These are phyloP conservation scores for Porites lutea DNA, from an alignment of 64 coral and sea anemone species.

Conservation along the genomic window DNA sequence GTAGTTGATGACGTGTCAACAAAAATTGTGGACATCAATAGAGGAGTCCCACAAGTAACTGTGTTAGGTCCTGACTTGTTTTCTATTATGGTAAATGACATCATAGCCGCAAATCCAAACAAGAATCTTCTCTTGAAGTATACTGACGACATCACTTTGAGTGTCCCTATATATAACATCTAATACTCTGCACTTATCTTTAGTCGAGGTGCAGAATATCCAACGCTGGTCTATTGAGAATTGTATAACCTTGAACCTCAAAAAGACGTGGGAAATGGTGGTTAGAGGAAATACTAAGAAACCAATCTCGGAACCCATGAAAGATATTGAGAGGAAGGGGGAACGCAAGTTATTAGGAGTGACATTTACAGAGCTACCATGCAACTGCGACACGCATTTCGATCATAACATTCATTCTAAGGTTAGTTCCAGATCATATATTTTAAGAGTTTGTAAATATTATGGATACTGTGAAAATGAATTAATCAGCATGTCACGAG, in stretches of 20 bases:
- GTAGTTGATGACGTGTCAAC: background rate
- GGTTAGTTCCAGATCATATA: constrained; percentile 18
- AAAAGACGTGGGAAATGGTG: constrained; percentile 5
- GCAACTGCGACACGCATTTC: constrained; percentile 30
- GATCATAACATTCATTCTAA: constrained; percentile 17
- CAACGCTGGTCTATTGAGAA: background rate
- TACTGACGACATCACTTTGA: constrained; percentile 10
- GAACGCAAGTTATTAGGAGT: constrained; percentile 35
- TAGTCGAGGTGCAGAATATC: background rate
- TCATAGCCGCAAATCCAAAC: background rate
- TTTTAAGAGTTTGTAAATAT: constrained; percentile 29
- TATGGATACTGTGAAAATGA: background rate
- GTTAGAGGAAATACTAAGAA: constrained; percentile 20
- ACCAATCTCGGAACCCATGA: background rate
- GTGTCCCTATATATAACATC: constrained; percentile 10
- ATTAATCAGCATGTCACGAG: too few species aligned
- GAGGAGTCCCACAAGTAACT: constrained; percentile 38
- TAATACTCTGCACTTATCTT: background rate
- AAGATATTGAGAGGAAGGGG: background rate
- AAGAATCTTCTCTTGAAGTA: background rate
- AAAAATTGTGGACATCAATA: background rate
- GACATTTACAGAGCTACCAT: background rate
- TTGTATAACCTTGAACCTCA: background rate
- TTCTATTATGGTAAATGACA: constrained; percentile 48
- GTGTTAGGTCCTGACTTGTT: constrained; percentile 12